Base-by-base conservation (phyloP, 1,140 invertebrate genomes). In the Anthonomus grandis region DNA sequence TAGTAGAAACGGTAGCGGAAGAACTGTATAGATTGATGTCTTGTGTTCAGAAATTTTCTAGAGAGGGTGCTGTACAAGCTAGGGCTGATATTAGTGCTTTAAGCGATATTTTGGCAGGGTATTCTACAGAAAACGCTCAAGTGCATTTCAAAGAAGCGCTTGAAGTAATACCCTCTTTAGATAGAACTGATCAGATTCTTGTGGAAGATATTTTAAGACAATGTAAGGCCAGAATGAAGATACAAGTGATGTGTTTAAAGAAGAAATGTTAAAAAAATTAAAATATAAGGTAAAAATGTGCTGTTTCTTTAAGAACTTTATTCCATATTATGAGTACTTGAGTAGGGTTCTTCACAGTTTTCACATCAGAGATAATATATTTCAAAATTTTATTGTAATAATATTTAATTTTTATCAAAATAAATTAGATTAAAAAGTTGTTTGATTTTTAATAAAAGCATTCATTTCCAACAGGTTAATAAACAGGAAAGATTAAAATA, bases 1-100 rank as follows among this genome's bases (percentile, higher is more conserved):
- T 97, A 52, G 86, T 94, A 13, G 88, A 95, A 76, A 92, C 86
- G 2, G 87, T 96, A 57, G 87, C 90, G 50, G 93, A 97, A 76
- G 95, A 97, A 78, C 76, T 96, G 44, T 86, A 87, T 13, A 79
- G 93, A 17, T 77, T 97, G 1, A 89, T 93, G 79, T 86, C 87
- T 25, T 92, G 90, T 72, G 86, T 87, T 25, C 78, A 79, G 34
- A 80, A 80, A 48, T 90, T 90, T 72, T 85, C 81, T 68, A 71
- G 75, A 13, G 71, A 80, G 52, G 87, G 88, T 15, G 80, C 81
- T 41, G 69, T 87, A 44, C 89, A 91, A 75, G 86, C 84, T 9
- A 73, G 75, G 51, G 77, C 80, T 3, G 85, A 87, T 67, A 80
- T 87, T 49, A 72, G 67, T 17, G 78, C 81, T 12, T 68, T 89